phyloP scores from a whole-genome alignment of 2,888 invertebrate genomes.

The Lypha dubia region DNA sequence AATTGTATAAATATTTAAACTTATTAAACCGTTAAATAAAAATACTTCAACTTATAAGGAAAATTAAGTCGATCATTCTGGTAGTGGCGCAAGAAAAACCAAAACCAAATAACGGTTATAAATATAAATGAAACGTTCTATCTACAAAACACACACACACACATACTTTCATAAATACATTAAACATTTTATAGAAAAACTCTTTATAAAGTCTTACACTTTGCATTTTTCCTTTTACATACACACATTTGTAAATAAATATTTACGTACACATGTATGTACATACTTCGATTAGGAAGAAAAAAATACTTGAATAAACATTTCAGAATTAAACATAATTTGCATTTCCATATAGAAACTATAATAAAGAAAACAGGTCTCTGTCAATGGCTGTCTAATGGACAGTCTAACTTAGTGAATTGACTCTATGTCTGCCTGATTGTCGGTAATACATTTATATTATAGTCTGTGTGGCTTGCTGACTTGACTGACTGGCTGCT shows the following conservation, averaged over 20 bases:
- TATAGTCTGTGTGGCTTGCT: conserved; percentile 12
- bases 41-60: conserved; percentile 35
- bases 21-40: conserved; percentile 48
- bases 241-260: background rate
- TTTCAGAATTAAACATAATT: conserved; percentile 61
- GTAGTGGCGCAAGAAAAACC: conserved; percentile 25
- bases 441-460: conserved; percentile 2
- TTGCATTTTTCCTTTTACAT: conserved; percentile 30
- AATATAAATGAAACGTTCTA: conserved; percentile 22
- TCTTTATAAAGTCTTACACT: conserved; percentile 42
- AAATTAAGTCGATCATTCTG: conserved; percentile 41
- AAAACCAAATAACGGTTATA: conserved; percentile 53
- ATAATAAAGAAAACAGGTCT: conserved; percentile 63
- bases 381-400: conserved; percentile 62
- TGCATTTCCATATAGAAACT: conserved; percentile 65
- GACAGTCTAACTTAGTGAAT: conserved; percentile 26
- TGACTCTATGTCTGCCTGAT: conserved; percentile 42
- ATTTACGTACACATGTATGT: background rate
- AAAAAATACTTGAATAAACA: conserved; percentile 32
- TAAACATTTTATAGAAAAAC: conserved; percentile 27
- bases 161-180: background rate
- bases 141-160: background rate
- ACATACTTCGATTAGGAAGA: conserved; percentile 24
- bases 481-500: conserved; percentile 8
- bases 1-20: conserved; percentile 25